phyloP scores from a whole-genome alignment of 2,113 vertebrate genomes.

The Tamias sibiricus region DNA sequence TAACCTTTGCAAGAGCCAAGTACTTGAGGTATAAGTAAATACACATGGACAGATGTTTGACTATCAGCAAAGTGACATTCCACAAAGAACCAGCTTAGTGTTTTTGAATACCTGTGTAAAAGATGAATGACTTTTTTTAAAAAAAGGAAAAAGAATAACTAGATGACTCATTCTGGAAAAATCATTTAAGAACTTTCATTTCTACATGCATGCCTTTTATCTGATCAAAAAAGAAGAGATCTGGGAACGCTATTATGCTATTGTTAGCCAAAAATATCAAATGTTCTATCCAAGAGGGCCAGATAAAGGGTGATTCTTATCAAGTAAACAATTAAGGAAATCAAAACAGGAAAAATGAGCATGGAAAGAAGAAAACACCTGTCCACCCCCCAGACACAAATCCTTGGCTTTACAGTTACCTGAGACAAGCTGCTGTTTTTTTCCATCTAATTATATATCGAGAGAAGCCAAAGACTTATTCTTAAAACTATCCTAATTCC shows the following conservation, averaged over 20 bases:
- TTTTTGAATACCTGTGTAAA: neutral
- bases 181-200: conserved; percentile 14
- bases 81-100: neutral
- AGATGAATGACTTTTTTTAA: neutral
- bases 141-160: neutral
- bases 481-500: conserved; percentile 31
- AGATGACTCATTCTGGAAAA: conserved; percentile 7
- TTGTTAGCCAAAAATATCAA: conserved; percentile 32
- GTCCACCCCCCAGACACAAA: neutral
- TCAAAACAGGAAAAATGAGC: conserved; percentile 35
- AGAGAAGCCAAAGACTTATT: neutral
- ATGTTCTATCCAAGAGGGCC: neutral
- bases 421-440: neutral
- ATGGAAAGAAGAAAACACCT: neutral
- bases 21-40: neutral
- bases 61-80: neutral
- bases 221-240: neutral
- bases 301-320: conserved; percentile 17
- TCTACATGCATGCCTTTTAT: conserved; percentile 4
- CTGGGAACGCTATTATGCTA: neutral
- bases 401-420: neutral
- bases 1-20: neutral
- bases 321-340: conserved; percentile 31
- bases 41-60: neutral
- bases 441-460: conserved; percentile 40